These are phyloP conservation scores for Chalcis sispes DNA, from an alignment of 2,888 invertebrate genomes.

Conservation along the genomic window DNA sequence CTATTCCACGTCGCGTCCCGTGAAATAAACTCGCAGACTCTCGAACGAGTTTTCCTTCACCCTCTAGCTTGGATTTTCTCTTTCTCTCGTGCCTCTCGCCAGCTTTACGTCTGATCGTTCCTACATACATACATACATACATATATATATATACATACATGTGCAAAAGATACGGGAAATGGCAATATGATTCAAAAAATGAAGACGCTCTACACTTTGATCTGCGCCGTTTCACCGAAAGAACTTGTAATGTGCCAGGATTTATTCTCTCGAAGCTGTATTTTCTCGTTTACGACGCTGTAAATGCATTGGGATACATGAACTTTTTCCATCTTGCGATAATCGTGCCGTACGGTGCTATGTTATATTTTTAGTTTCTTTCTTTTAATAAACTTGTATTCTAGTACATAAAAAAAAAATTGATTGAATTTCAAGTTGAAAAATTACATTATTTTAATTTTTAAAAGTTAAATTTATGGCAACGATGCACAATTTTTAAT, in stretches of 20 bases:
- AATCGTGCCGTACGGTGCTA: too few relatives aligned
- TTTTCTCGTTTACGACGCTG: neutral
- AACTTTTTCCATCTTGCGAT: too few relatives aligned
- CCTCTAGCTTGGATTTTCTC: too few relatives aligned
- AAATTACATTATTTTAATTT: too few relatives aligned
- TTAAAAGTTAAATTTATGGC: too few relatives aligned
- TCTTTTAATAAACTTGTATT: too few relatives aligned
- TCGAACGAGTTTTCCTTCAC: constrained; percentile 18
- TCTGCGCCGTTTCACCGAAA: constrained; percentile 7
- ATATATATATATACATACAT: too few relatives aligned
- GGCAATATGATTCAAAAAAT: constrained; percentile 4
- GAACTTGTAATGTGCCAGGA: constrained; percentile 14
- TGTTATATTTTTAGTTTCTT: too few relatives aligned
- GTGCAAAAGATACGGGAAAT: neutral
- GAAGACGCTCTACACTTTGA: constrained; percentile 7
- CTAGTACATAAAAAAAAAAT: too few relatives aligned
- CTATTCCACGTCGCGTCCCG: neutral
- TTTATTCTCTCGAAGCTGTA: neutral
- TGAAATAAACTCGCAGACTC: constrained; percentile 2
- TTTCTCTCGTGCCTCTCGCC: neutral
- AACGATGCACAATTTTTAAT: too few relatives aligned
- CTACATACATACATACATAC: too few relatives aligned
- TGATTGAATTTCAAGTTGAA: too few relatives aligned
- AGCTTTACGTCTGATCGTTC: neutral
- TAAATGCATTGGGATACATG: neutral